phyloP scores from a whole-genome alignment of 2,797 vertebrate species.

The Spea hammondii region DNA sequence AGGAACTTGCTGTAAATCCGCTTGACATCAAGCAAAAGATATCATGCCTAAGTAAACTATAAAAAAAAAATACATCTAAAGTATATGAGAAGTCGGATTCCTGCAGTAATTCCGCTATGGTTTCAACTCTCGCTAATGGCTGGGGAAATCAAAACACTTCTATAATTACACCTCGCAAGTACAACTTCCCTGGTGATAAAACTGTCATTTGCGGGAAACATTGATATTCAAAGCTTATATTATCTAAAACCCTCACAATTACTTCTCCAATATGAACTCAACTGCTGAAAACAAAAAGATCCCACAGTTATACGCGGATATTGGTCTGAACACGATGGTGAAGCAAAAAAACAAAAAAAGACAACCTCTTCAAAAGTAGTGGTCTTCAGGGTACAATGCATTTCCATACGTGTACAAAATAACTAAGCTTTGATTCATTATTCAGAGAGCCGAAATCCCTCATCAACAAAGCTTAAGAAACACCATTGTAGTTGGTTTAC shows the following conservation, averaged over 20 bases:
- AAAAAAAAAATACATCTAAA: slow-evolving; percentile 14
- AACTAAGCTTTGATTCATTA: slow-evolving; percentile 21
- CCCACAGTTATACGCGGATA: slow-evolving; percentile 42
- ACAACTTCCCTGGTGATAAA: slow-evolving; percentile 57
- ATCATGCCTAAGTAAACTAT: slow-evolving; percentile 53
- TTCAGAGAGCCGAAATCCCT: slow-evolving; percentile 20
- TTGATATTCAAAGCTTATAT: slow-evolving; percentile 63
- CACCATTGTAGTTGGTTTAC: not conserved
- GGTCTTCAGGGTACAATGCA: slow-evolving; percentile 9
- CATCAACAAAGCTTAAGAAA: slow-evolving; percentile 18
- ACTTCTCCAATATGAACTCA: slow-evolving; percentile 57
- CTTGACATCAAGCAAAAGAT: slow-evolving; percentile 56
- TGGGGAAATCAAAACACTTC: slow-evolving; percentile 58
- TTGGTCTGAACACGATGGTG: not conserved
- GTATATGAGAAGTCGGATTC: slow-evolving; percentile 53
- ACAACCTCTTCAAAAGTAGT: slow-evolving; percentile 2
- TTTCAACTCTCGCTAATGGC: slow-evolving; percentile 59
- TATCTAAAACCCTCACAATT: slow-evolving; percentile 58
- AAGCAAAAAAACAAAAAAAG: slow-evolving; percentile 6
- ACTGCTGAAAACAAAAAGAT: slow-evolving; percentile 52
- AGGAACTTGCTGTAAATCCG: slow-evolving; percentile 57
- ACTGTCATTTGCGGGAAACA: slow-evolving; percentile 57
- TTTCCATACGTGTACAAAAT: slow-evolving; percentile 23
- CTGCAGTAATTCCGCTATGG: slow-evolving; percentile 52
- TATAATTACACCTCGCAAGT: slow-evolving; percentile 60